Conservation (phyloP, 2,797 vertebrate species). For the Liasis olivaceus region DNA sequence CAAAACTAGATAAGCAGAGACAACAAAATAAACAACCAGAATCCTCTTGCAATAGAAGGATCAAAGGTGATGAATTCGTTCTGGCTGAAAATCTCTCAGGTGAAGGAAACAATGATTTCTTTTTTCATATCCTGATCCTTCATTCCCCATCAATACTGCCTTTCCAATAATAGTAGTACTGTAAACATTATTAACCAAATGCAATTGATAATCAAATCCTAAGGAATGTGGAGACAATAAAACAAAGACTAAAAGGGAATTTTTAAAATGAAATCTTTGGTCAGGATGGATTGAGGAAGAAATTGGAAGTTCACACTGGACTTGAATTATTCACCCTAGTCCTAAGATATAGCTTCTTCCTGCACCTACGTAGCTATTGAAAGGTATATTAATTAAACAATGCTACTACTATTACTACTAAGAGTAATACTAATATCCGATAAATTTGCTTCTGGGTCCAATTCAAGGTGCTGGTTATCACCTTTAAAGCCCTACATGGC, state of each 20-base stretch:
- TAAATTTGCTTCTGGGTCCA: too few relatives aligned
- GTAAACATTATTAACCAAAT: slow-evolving; percentile 14
- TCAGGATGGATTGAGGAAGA: neutral
- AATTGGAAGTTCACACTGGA: neutral
- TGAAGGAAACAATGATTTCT: slow-evolving; percentile 16
- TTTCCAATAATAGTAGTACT: neutral
- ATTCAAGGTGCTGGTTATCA: too few relatives aligned
- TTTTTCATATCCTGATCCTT: neutral
- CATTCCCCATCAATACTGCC: neutral
- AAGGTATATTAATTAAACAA: too few relatives aligned
- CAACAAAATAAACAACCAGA: slow-evolving; percentile 22
- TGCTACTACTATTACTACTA: too few relatives aligned
- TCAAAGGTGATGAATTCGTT: neutral
- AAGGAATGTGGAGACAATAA: neutral
- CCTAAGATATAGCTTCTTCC: neutral
- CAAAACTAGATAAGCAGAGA: slow-evolving; percentile 31
- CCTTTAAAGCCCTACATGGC: too few relatives aligned
- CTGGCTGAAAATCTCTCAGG: neutral
- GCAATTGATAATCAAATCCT: neutral
- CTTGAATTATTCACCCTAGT: neutral
- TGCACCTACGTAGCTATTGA: too few relatives aligned
- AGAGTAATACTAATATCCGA: too few relatives aligned
- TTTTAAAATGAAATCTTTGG: neutral
- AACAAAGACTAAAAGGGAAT: neutral
- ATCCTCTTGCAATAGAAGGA: slow-evolving; percentile 1